Evolutionary conservation across 2,113 vertebrate genomes (phyloP).

Genomic region (Amphiprion ocellaris): DNA sequence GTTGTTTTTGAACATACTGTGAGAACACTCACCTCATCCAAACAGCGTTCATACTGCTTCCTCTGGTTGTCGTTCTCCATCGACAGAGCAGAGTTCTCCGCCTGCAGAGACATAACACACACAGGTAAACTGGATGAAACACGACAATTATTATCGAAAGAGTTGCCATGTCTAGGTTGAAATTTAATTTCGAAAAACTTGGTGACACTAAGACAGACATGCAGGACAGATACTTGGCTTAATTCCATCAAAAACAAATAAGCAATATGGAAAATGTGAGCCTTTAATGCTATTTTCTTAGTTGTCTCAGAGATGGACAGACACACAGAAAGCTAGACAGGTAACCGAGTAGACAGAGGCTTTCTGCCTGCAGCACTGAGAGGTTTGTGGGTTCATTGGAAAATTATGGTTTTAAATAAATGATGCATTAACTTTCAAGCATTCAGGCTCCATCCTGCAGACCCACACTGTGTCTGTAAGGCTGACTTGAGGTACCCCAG

Average conservation of each 20-base stretch:
- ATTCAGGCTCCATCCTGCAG: slow-evolving; percentile 12
- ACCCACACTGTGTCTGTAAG: slow-evolving; percentile 9
- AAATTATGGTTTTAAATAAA: slow-evolving; percentile 45
- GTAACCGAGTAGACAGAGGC: not conserved
- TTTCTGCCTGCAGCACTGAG: slow-evolving; percentile 29
- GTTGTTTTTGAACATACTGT: not conserved
- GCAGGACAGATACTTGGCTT: not conserved
- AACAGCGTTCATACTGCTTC: slow-evolving; percentile 93
- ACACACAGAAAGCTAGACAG: not conserved
- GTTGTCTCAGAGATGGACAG: not conserved
- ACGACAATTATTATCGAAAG: not conserved
- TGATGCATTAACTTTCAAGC: slow-evolving; percentile 54
- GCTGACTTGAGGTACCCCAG: slow-evolving; percentile 17
- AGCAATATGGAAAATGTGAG: not conserved
- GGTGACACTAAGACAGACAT: not conserved
- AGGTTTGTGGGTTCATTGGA: slow-evolving; percentile 19
- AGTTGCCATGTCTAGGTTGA: not conserved
- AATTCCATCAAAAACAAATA: not conserved
- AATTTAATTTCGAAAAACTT: not conserved
- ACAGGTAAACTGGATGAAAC: not conserved
- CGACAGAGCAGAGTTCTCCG: slow-evolving; percentile 91
- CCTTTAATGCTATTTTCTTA: not conserved
- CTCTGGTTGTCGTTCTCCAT: slow-evolving; percentile 94
- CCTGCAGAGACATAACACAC: slow-evolving; percentile 78
- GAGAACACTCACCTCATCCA: slow-evolving; percentile 90